Conservation (phyloP, 1,140 invertebrate species). For the Camponotus vicinus region DNA sequence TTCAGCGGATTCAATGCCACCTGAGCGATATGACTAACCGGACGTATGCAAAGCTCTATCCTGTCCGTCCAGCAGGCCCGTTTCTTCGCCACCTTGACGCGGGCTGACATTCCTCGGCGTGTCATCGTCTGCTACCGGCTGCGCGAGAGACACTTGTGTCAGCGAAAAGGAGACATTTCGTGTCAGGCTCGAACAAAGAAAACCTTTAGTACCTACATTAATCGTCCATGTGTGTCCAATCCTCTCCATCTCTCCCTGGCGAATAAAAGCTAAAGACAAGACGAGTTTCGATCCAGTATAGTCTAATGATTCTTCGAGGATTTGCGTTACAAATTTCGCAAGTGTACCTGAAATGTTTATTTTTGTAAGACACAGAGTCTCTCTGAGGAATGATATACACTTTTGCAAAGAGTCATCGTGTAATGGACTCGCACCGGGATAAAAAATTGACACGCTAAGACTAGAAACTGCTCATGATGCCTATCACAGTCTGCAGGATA, state of each 20-base stretch:
- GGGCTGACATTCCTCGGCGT: constrained; percentile 57
- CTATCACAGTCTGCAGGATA: background rate
- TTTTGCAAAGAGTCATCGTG: background rate
- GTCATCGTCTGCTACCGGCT: constrained; percentile 51
- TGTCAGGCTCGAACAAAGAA: constrained; percentile 14
- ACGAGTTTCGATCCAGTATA: background rate
- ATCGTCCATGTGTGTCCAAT: background rate
- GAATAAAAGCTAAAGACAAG: background rate
- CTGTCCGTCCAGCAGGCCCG: constrained; percentile 25
- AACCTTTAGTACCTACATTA: background rate
- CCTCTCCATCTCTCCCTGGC: constrained; percentile 13
- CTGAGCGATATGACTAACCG: constrained; percentile 71
- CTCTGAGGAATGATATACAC: no score
- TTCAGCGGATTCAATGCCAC: constrained; percentile 70
- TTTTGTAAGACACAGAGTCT: no score
- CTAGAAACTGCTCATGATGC: constrained; percentile 13
- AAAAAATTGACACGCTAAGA: background rate
- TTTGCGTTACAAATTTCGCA: background rate
- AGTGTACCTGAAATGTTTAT: background rate
- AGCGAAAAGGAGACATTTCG: constrained; percentile 19
- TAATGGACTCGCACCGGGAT: background rate
- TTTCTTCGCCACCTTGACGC: constrained; percentile 49
- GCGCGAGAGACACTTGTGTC: constrained; percentile 37
- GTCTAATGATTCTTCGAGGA: background rate
- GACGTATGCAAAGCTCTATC: constrained; percentile 66